phyloP scores from a whole-genome alignment of 2,113 vertebrate species.

The Agelaius tricolor region DNA sequence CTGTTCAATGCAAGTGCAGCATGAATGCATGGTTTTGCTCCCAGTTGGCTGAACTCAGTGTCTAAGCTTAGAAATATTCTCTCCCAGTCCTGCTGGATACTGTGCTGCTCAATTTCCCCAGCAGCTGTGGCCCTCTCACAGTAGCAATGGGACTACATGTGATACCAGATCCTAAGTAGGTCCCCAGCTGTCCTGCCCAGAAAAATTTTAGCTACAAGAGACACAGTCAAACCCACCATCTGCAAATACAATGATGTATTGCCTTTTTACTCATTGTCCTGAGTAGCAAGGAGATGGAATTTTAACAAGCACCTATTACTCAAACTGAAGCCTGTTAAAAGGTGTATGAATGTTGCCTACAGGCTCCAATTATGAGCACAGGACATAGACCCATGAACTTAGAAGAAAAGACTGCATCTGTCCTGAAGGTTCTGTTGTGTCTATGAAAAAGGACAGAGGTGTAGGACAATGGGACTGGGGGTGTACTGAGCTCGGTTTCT shows the following conservation, averaged over 20 bases:
- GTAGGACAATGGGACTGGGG: not conserved
- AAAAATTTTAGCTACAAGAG: not conserved
- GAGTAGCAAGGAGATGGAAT: not conserved
- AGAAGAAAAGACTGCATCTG: not conserved
- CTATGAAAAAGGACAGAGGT: not conserved
- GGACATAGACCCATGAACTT: not conserved
- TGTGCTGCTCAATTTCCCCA: not conserved
- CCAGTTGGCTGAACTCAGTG: not conserved
- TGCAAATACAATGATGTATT: not conserved
- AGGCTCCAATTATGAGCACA: not conserved
- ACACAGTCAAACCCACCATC: not conserved
- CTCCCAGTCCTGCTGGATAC: not conserved
- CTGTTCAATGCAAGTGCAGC: not conserved
- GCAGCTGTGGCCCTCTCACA: not conserved
- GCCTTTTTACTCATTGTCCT: not conserved
- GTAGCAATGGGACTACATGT: not conserved
- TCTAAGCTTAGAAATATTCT: not conserved
- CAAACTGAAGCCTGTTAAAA: not conserved
- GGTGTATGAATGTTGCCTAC: not conserved
- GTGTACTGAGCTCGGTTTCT: not conserved
- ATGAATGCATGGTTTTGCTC: fast-evolving
- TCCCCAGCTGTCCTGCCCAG: not conserved
- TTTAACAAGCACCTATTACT: not conserved
- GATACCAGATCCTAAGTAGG: not conserved
- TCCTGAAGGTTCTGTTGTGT: not conserved